These are phyloP conservation scores for Hippocampus mohnikei DNA, from an alignment of 2,113 vertebrate genomes.

Conservation along the genomic window DNA sequence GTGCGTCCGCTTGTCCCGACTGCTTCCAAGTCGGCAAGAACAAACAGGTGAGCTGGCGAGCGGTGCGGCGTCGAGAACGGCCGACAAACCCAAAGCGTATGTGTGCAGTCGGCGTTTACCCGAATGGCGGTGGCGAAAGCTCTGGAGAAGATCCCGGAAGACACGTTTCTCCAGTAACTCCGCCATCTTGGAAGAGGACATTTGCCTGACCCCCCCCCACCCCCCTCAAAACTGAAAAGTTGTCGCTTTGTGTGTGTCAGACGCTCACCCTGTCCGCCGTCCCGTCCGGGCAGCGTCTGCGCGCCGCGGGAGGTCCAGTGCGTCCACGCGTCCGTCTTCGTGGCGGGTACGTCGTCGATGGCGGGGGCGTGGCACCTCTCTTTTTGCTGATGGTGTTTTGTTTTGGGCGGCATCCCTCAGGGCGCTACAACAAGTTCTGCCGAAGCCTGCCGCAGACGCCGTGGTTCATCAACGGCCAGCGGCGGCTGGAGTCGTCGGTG, in stretches of 20 bases:
- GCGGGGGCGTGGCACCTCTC: no score
- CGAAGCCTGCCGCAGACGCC: conserved; percentile 94
- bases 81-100: background rate
- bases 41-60: conserved; percentile 81
- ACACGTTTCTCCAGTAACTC: conserved; percentile 81
- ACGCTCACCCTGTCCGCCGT: conserved; percentile 80
- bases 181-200: background rate
- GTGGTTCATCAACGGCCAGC: conserved; percentile 94
- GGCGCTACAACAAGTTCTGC: conserved; percentile 95
- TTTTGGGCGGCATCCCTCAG: conserved; percentile 52
- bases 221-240: background rate
- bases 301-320: conserved; percentile 81
- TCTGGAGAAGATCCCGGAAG: conserved; percentile 88
- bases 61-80: background rate
- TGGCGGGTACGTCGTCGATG: no score
- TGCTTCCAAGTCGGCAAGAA: conserved; percentile 93
- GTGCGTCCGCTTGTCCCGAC: conserved; percentile 79
- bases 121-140: conserved; percentile 97
- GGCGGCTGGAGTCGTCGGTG: conserved; percentile 95
- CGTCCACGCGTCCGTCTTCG: conserved; percentile 83
- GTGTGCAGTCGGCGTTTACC: conserved; percentile 88
- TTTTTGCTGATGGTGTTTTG: no score
- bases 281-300: conserved; percentile 71
- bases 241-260: conserved; percentile 55
- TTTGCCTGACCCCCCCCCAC: background rate